Percentiles rank a stretch among this genome's conserved stretches.
Evolutionary conservation across 2,888 invertebrate species (phyloP).

Genomic region (Leucophenga montana): DNA sequence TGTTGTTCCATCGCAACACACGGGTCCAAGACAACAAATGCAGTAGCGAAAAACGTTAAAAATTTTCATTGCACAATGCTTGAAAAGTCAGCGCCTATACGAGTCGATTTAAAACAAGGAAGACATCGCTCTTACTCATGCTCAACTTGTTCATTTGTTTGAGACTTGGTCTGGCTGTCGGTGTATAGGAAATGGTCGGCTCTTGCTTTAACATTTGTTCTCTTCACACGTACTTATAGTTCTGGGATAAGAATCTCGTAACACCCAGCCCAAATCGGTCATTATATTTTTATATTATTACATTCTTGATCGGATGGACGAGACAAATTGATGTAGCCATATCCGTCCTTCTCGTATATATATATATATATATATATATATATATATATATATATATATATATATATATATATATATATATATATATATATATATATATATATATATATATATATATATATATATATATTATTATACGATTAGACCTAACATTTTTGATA

Average conservation of each 20-base stretch:
- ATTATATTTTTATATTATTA: too few relatives aligned
- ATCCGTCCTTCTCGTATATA: too few relatives aligned
- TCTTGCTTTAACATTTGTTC: conserved; percentile 53
- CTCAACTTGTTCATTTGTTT: conserved; percentile 15
- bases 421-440: too few relatives aligned
- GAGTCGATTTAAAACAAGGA: not conserved
- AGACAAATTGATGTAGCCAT: too few relatives aligned
- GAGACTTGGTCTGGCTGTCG: conserved; percentile 44
- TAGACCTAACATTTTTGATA: too few relatives aligned
- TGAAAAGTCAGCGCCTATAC: conserved; percentile 59
- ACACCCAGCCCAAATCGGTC: too few relatives aligned
- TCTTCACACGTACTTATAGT: conserved; percentile 31
- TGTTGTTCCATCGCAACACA: not conserved
- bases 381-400: too few relatives aligned
- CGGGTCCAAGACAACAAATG: conserved; percentile 50
- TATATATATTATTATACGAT: too few relatives aligned
- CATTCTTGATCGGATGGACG: too few relatives aligned
- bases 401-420: too few relatives aligned
- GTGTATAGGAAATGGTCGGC: conserved; percentile 54
- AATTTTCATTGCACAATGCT: conserved; percentile 62
- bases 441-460: too few relatives aligned
- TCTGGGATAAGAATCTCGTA: not conserved
- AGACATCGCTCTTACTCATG: conserved; percentile 29
- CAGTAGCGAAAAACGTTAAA: conserved; percentile 64
- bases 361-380: too few relatives aligned